Evolutionary conservation across 2,113 vertebrate species (phyloP).

Genomic region (Halichoerus grypus): DNA sequence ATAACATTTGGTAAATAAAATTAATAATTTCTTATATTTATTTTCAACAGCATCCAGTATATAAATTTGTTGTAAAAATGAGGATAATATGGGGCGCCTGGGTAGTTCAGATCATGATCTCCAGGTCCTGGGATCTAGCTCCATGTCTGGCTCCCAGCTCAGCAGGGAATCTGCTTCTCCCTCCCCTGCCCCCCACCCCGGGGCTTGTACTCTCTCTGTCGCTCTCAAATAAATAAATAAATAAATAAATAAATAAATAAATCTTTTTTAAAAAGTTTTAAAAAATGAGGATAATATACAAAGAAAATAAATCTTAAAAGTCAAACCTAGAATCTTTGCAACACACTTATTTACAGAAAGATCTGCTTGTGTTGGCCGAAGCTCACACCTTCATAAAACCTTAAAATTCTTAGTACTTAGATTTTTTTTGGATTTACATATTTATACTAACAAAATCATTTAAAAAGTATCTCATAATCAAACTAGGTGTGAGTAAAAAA

Average conservation of each 20-base stretch:
- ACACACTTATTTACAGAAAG: background rate
- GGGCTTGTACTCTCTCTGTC: background rate
- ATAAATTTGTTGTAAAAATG: background rate
- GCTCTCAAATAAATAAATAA: background rate
- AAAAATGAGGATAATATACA: too few relatives aligned
- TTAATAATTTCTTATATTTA: background rate
- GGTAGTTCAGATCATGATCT: background rate
- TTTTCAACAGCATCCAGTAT: background rate
- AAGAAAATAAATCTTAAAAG: background rate
- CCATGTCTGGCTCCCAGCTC: too few relatives aligned
- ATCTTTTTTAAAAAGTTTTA: too few relatives aligned
- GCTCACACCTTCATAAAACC: background rate
- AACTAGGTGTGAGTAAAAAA: background rate
- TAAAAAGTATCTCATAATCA: background rate
- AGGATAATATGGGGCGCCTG: background rate
- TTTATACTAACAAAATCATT: background rate
- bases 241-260: background rate
- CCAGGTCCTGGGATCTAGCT: too few relatives aligned
- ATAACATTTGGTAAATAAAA: background rate
- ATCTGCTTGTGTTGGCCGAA: background rate
- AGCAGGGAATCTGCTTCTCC: background rate
- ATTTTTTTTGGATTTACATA: background rate
- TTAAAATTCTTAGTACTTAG: background rate
- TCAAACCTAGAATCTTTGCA: background rate
- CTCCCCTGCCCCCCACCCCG: too few relatives aligned